phyloP scores from a whole-genome alignment of 1,140 invertebrate genomes.

The Zaprionus taronus region DNA sequence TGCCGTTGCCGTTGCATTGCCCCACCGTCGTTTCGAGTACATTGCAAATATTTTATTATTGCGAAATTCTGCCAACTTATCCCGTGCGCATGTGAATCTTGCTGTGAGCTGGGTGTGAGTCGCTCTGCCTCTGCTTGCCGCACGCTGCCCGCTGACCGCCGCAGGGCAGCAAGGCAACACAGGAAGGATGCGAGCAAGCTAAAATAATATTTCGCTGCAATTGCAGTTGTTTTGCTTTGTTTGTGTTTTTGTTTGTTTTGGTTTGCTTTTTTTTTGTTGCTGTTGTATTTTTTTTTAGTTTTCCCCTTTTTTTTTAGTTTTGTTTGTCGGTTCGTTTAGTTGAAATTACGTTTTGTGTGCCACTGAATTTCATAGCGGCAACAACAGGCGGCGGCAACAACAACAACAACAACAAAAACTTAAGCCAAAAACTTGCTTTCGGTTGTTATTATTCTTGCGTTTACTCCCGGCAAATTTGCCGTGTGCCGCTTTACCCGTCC shows the following conservation, averaged over 20 bases:
- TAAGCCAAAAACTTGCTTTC: slow-evolving; percentile 78
- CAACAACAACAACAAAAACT: slow-evolving; percentile 41
- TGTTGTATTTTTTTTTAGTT: slow-evolving; percentile 31
- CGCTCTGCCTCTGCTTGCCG: slow-evolving; percentile 2
- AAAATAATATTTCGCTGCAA: slow-evolving; percentile 80
- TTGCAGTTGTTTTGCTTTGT: slow-evolving; percentile 51
- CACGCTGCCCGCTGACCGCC: slow-evolving; percentile 43
- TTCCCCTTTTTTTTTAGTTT: slow-evolving; percentile 62
- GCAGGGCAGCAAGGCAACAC: slow-evolving; percentile 55
- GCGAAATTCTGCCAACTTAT: slow-evolving; percentile 80
- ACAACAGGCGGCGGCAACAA: slow-evolving; percentile 12
- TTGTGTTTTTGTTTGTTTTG: slow-evolving; percentile 42
- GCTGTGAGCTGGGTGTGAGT: slow-evolving; percentile 1
- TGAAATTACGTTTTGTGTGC: slow-evolving; percentile 82
- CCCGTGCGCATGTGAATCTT: slow-evolving; percentile 66
- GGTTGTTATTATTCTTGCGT: slow-evolving; percentile 81
- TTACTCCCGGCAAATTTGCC: slow-evolving; percentile 81
- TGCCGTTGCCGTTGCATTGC: slow-evolving; percentile 20
- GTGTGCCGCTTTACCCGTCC: slow-evolving; percentile 57
- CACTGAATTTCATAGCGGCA: slow-evolving; percentile 79
- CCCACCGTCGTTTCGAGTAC: slow-evolving; percentile 65
- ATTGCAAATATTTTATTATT: slow-evolving; percentile 83
- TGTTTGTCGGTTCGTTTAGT: slow-evolving; percentile 81
- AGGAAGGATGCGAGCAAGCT: slow-evolving; percentile 80
- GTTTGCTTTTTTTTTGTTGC: slow-evolving; percentile 23